Conservation (phyloP, 2,888 invertebrate genomes). For the Meghimatium bilineatum region DNA sequence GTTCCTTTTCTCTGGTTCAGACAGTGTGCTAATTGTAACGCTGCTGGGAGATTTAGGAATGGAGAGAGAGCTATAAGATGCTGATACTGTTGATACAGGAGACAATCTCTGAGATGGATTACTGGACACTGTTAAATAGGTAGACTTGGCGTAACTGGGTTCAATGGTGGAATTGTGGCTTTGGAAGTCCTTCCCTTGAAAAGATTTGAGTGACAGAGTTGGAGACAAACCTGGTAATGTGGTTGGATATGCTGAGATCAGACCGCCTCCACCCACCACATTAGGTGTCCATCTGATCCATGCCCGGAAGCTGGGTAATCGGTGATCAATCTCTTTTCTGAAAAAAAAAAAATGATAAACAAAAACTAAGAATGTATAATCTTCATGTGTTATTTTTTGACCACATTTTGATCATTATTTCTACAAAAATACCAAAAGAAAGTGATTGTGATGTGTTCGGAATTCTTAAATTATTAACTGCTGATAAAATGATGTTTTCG, state of each 20-base stretch:
- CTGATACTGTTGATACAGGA: too few relatives aligned
- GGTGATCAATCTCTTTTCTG: not conserved
- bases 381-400: not conserved
- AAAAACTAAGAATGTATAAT: not conserved
- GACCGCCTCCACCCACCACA: not conserved
- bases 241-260: not conserved
- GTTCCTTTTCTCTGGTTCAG: not conserved
- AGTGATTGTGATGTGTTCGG: too few relatives aligned
- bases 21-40: not conserved
- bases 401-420: not conserved
- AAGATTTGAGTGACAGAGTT: not conserved
- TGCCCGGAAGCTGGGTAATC: not conserved
- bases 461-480: too few relatives aligned
- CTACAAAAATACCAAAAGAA: too few relatives aligned
- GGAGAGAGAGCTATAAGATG: not conserved
- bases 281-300: conserved; percentile 10
- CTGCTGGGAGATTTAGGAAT: conserved; percentile 4
- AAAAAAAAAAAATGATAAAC: not conserved
- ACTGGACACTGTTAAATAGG: conserved; percentile 1
- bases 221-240: not conserved
- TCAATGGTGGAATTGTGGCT: not conserved
- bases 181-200: not conserved
- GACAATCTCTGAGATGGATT: not conserved
- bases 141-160: not conserved
- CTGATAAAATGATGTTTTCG: too few relatives aligned